phyloP scores from a whole-genome alignment of 2,113 vertebrate genomes.

The Nycticorax nycticorax region DNA sequence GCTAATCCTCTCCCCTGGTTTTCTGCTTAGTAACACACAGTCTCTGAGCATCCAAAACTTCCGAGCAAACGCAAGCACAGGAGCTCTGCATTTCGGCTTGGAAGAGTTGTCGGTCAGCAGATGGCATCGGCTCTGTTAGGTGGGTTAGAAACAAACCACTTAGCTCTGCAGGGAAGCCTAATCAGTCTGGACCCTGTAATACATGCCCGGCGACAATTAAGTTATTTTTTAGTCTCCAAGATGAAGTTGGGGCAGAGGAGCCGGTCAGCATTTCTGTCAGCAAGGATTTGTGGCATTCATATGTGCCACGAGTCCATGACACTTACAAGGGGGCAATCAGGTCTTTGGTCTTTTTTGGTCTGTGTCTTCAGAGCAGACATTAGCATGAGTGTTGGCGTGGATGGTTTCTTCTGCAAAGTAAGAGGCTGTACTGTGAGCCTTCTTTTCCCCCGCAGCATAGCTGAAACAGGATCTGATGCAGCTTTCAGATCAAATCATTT shows the following conservation, averaged over 20 bases:
- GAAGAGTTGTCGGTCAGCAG: neutral
- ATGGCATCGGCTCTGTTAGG: neutral
- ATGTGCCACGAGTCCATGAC: accelerated
- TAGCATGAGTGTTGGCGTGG: neutral
- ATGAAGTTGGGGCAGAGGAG: neutral
- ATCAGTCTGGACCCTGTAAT: neutral
- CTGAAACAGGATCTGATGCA: neutral
- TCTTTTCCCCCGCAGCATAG: neutral
- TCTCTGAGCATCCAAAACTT: conserved; percentile 19
- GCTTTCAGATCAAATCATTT: conserved; percentile 28
- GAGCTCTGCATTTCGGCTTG: neutral
- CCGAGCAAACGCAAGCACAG: neutral
- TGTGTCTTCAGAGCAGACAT: neutral
- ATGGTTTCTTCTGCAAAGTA: neutral
- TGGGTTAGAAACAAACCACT: neutral
- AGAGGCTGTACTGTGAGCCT: neutral
- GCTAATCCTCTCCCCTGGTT: neutral
- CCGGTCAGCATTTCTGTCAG: neutral
- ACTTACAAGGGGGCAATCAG: neutral
- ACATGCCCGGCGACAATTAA: neutral
- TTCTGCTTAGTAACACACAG: neutral
- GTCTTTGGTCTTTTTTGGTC: neutral
- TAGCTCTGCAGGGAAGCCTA: neutral
- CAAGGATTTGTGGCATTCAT: neutral
- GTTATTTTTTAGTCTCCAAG: neutral